Conservation (phyloP, 1,140 invertebrate genomes). For the Lethrus apterus region DNA sequence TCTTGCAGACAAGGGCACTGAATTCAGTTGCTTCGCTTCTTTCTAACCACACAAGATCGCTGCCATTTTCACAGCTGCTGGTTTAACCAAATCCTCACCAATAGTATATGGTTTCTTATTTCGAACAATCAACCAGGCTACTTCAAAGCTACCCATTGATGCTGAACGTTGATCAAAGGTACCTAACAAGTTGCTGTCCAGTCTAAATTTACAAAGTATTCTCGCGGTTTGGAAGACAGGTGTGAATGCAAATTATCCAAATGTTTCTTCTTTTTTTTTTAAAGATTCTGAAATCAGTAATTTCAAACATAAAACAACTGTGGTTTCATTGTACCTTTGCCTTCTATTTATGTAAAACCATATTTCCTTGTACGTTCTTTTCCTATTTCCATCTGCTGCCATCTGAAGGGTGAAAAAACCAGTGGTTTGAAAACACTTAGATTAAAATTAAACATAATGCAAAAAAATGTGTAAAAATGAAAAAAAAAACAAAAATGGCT, state of each 20-base stretch:
- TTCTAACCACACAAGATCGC: constrained; percentile 21
- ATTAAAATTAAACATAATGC: too few relatives aligned
- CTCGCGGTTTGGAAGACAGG: constrained; percentile 22
- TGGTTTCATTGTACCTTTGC: constrained; percentile 26
- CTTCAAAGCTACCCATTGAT: too few relatives aligned
- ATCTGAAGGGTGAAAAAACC: too few relatives aligned
- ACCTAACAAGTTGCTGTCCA: constrained; percentile 23
- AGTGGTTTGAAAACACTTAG: too few relatives aligned
- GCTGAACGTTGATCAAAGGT: constrained; percentile 27
- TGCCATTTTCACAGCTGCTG: constrained; percentile 22
- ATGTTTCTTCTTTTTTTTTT: constrained; percentile 27
- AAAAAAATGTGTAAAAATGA: too few relatives aligned
- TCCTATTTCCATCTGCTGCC: constrained; percentile 26
- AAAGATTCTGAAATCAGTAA: constrained; percentile 27
- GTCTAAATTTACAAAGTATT: constrained; percentile 25
- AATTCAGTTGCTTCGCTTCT: constrained; percentile 27
- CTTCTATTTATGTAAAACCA: constrained; percentile 24
- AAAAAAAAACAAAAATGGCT: too few relatives aligned
- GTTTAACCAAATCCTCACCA: constrained; percentile 25
- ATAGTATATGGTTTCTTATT: constrained; percentile 25
- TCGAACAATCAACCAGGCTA: constrained; percentile 25
- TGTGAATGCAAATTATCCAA: constrained; percentile 22
- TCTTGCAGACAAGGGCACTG: constrained; percentile 25
- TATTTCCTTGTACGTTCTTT: constrained; percentile 23
- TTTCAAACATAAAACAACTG: constrained; percentile 27